Conservation (phyloP, 2,797 vertebrate species). For the Momotus momota region DNA sequence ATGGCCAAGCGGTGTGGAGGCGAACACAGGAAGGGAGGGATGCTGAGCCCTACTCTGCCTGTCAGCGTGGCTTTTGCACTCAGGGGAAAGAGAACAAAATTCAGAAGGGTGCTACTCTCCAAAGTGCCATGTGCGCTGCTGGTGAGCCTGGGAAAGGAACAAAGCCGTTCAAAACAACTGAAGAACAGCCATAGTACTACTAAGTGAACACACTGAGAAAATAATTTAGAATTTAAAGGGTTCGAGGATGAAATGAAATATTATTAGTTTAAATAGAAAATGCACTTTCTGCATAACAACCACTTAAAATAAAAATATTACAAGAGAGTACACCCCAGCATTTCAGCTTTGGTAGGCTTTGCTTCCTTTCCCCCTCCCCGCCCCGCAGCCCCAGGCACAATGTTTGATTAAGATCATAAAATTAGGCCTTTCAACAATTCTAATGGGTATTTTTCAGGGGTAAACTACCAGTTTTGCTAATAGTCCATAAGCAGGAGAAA, state of each 20-base stretch:
- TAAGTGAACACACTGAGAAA: background rate
- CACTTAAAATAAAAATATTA: background rate
- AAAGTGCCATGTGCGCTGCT: background rate
- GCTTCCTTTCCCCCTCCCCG: background rate
- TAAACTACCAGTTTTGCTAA: background rate
- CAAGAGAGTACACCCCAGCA: background rate
- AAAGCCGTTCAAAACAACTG: background rate
- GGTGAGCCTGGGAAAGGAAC: background rate
- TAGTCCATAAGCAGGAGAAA: background rate
- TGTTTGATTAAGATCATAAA: background rate
- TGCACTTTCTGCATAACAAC: background rate
- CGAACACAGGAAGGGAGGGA: background rate
- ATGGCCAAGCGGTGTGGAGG: background rate
- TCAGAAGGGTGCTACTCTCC: slow-evolving; percentile 15
- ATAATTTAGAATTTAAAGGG: slow-evolving; percentile 17
- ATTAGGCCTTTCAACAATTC: background rate
- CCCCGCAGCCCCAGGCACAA: background rate
- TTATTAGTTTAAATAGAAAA: slow-evolving; percentile 19
- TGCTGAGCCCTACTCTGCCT: slow-evolving; percentile 18
- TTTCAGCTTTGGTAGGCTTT: background rate
- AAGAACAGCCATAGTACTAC: background rate
- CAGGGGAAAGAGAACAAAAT: background rate
- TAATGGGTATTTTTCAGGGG: background rate
- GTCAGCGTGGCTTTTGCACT: background rate
- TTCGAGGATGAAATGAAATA: slow-evolving; percentile 13